Percentiles rank a stretch among this genome's conserved stretches.
Evolutionary conservation across 2,888 invertebrate species (phyloP).

Genomic region (Pyralis farinalis): DNA sequence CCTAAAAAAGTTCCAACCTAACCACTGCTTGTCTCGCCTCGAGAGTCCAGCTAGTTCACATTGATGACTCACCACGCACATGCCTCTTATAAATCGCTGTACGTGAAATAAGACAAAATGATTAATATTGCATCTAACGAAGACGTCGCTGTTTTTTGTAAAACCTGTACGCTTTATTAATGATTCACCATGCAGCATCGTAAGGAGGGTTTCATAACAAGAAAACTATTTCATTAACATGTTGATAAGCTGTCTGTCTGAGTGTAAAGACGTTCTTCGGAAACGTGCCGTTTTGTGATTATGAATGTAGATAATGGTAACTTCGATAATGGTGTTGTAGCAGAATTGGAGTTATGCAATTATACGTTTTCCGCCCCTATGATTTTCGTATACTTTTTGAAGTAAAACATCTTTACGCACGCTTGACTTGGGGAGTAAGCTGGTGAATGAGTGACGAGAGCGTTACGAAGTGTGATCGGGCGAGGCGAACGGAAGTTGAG

Average conservation of each 20-base stretch:
- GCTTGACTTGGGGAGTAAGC: no score
- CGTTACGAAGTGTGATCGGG: no score
- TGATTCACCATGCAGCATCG: conserved; percentile 6
- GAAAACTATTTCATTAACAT: conserved; percentile 8
- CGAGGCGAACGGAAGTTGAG: no score
- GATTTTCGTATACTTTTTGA: no score
- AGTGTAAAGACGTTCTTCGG: background rate
- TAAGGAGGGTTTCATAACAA: conserved; percentile 4
- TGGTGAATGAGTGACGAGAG: no score
- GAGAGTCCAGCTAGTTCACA: no score
- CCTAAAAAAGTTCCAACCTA: no score
- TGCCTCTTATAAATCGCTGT: background rate
- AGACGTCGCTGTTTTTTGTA: conserved; percentile 1
- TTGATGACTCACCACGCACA: background rate
- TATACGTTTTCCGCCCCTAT: no score
- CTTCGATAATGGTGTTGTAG: no score
- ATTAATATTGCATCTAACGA: background rate
- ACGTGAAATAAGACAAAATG: background rate
- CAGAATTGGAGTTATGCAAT: no score
- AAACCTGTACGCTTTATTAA: conserved; percentile 6
- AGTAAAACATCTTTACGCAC: no score
- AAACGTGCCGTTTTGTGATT: conserved; percentile 5
- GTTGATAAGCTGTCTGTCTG: conserved; percentile 7
- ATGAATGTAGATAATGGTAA: background rate
- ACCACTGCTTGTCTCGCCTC: no score